Base-by-base conservation (phyloP, 2,888 invertebrate genomes). In the Lithophane semibrunnea region DNA sequence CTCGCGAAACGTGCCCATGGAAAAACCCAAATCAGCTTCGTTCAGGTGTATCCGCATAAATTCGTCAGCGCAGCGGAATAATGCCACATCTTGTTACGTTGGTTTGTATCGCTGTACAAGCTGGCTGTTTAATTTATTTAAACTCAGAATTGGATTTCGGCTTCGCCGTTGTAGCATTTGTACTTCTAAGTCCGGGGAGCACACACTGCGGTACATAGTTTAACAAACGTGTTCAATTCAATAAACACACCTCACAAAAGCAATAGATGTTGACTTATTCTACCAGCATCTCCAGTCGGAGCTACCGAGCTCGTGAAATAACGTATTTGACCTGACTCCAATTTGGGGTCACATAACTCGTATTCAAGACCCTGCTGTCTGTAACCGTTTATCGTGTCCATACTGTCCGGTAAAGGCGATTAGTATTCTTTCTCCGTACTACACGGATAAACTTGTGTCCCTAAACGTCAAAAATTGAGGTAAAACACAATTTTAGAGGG, bases 381-480 rank as follows among this genome's bases (percentile, higher is more conserved):
- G 67, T 66, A 68, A 42, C 68, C 65, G 74, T 78, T 75, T 75
- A 66, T 70, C 64, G 73, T 73, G 69, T 69, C 63, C 65, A 67
- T 79, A 77, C 75, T 83, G 74, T 76, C 75, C 69, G 60, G 21
- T 60, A 69, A 71, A 66, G 52, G 54, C 65, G 69, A 81, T 88
- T 88, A 86, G 86, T 88, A 88, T 88, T 88, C 88, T 82, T 80
- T 78, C 60, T 72, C 47, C 81, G 82, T 84, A 49, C 73, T 60
- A 67, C 67, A 73, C 61, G 83, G 76, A 82, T 84, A 83, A 83
- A 79, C 79, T 84, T 68, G 69, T 66, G 73, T 77, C 77, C 81
- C 77, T 75, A 86, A 84, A 87, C 66, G 80, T 87, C 84, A 84
- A 84, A 87, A 76, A 78, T 81, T 65, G 75, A 67, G 61, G 75